Evolutionary conservation across 2,113 vertebrate genomes (phyloP).

Genomic region (Delphinapterus leucas): DNA sequence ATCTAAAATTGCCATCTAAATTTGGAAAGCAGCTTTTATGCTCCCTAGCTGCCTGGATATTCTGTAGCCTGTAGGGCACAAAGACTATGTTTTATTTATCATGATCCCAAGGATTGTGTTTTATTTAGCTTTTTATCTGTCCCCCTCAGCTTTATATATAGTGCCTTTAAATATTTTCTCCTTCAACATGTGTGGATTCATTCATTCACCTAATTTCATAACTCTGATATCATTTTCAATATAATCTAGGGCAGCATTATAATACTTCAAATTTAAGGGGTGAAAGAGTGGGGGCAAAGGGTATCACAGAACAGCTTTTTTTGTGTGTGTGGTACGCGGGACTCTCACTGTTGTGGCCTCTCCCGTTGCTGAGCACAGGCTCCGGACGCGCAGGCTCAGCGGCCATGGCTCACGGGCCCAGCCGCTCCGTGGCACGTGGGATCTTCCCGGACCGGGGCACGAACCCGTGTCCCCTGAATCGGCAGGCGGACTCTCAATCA

Average conservation of each 20-base stretch:
- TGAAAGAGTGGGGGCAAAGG: not conserved
- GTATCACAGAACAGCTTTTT: not conserved
- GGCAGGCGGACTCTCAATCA: no score
- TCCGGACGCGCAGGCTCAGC: no score
- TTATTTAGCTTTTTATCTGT: constrained; percentile 35
- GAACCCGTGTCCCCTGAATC: no score
- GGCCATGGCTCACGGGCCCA: no score
- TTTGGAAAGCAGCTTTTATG: constrained; percentile 50
- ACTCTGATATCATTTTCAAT: not conserved
- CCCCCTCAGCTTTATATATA: not conserved
- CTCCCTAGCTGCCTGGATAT: not conserved
- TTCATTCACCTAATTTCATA: constrained; percentile 14
- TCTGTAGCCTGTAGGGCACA: not conserved
- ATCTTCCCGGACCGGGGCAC: no score
- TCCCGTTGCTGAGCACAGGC: no score
- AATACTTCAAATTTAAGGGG: constrained; percentile 39
- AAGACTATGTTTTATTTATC: constrained; percentile 44
- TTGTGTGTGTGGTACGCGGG: no score
- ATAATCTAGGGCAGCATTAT: not conserved
- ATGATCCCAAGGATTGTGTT: not conserved
- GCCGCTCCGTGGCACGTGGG: no score
- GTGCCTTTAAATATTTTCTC: not conserved
- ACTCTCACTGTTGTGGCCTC: no score
- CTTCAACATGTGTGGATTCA: constrained; percentile 38
- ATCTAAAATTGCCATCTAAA: constrained; percentile 58